Evolutionary conservation across 1,140 invertebrate species (phyloP).

Genomic region (Brachionus manjavacas): DNA sequence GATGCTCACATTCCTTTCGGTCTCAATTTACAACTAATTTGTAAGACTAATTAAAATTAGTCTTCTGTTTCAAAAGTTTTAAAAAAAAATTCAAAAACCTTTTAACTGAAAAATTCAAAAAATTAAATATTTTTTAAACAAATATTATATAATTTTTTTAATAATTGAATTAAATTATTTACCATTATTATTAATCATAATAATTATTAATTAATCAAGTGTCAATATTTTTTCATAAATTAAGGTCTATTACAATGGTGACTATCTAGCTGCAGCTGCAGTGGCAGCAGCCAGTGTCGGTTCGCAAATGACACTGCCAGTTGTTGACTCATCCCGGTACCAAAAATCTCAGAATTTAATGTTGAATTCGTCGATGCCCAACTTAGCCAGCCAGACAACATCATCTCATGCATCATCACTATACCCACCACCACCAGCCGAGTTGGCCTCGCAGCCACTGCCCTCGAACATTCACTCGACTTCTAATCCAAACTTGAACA

Average conservation of each 20-base stretch:
- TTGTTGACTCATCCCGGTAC: neutral
- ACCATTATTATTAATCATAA: too few species aligned
- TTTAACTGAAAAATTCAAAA: too few species aligned
- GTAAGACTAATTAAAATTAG: neutral
- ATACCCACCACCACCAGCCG: neutral
- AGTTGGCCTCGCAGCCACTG: neutral
- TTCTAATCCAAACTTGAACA: constrained; percentile 11
- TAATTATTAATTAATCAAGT: too few species aligned
- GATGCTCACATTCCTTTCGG: too few species aligned
- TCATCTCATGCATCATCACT: neutral
- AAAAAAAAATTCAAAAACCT: too few species aligned
- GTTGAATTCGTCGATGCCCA: constrained; percentile 11
- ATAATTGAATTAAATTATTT: too few species aligned
- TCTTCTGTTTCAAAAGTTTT: too few species aligned
- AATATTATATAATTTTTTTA: too few species aligned
- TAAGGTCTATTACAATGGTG: constrained; percentile 19
- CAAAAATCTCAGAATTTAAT: neutral
- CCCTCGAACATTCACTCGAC: neutral
- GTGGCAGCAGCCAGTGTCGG: neutral
- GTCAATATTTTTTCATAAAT: neutral
- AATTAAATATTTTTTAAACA: too few species aligned
- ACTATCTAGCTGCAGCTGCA: neutral
- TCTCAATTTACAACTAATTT: too few species aligned
- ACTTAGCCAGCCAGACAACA: neutral
- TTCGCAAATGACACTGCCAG: neutral